phyloP scores from a whole-genome alignment of 2,797 vertebrate genomes.

The Semaprochilodus insignis region DNA sequence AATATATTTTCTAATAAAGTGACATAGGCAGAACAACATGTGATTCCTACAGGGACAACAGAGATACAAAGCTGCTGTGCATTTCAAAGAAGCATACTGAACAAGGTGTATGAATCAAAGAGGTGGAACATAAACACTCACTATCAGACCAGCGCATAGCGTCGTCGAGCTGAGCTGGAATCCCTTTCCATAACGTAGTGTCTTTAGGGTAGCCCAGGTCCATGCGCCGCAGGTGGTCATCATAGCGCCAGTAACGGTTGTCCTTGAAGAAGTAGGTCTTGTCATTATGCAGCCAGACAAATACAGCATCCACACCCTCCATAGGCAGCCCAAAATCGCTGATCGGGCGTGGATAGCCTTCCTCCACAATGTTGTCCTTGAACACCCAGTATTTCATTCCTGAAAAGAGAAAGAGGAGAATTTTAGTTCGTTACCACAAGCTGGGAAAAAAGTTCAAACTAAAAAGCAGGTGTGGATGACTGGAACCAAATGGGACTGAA shows the following conservation, averaged over 20 bases:
- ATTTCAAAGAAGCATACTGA: constrained; percentile 12
- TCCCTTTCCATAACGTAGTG: constrained; percentile 88
- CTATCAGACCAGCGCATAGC: constrained; percentile 97
- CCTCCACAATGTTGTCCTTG: constrained; percentile 94
- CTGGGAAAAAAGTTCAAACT: neutral
- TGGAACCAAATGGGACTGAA: neutral
- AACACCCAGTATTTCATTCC: constrained; percentile 97
- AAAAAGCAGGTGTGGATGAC: neutral
- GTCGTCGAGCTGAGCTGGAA: constrained; percentile 88
- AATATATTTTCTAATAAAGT: neutral
- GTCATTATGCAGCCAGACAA: constrained; percentile 93
- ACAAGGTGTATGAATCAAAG: neutral
- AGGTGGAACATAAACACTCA: constrained; percentile 71
- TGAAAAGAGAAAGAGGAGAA: constrained; percentile 63
- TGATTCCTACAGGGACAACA: neutral
- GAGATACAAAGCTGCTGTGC: constrained; percentile 9
- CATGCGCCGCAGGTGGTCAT: constrained; percentile 89
- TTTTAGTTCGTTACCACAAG: neutral
- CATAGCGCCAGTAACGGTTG: constrained; percentile 90
- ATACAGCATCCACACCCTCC: constrained; percentile 90
- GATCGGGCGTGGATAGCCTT: constrained; percentile 92
- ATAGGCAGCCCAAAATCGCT: constrained; percentile 91
- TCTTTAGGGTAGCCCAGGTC: constrained; percentile 92
- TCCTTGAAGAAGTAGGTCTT: constrained; percentile 99
- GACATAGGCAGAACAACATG: neutral